Conservation (phyloP, 2,797 vertebrate genomes). For the Halcyon smyrnensis region DNA sequence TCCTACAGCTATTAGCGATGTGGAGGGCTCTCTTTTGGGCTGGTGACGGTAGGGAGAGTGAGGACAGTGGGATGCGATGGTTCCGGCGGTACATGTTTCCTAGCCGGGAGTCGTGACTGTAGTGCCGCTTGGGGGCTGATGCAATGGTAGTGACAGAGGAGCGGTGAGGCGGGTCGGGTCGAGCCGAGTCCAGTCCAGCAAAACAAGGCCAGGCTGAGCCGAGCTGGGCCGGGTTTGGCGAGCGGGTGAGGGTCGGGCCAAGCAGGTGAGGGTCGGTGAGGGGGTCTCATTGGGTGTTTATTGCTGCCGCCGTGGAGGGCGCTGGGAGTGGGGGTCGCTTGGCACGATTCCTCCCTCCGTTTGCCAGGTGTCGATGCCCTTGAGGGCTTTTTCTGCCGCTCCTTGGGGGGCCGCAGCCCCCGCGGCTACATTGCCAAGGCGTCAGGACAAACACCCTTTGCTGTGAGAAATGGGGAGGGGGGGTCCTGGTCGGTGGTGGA, state of each 20-base stretch:
- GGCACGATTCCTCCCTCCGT: too few relatives aligned
- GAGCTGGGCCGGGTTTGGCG: not conserved
- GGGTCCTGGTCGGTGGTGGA: accelerated
- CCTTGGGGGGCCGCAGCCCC: not conserved
- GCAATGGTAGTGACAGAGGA: slow-evolving; percentile 12
- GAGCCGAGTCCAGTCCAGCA: accelerated
- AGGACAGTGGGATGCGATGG: accelerated
- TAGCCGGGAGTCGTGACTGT: not conserved
- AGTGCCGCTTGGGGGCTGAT: slow-evolving; percentile 14
- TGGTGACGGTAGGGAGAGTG: accelerated
- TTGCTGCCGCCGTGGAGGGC: not conserved
- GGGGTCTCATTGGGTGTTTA: accelerated
- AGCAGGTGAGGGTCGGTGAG: too few relatives aligned
- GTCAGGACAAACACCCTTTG: not conserved
- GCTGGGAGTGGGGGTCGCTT: too few relatives aligned
- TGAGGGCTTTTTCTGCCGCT: not conserved
- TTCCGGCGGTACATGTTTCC: not conserved
- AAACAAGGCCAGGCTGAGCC: accelerated
- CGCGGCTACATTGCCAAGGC: accelerated
- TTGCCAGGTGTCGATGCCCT: not conserved
- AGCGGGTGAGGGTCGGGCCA: too few relatives aligned
- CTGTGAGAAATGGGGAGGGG: accelerated
- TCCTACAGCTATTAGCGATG: accelerated
- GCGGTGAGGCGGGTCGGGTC: accelerated
- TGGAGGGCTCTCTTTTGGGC: accelerated